Evolutionary conservation across 2,797 vertebrate species (phyloP).

Genomic region (Tachyglossus aculeatus): DNA sequence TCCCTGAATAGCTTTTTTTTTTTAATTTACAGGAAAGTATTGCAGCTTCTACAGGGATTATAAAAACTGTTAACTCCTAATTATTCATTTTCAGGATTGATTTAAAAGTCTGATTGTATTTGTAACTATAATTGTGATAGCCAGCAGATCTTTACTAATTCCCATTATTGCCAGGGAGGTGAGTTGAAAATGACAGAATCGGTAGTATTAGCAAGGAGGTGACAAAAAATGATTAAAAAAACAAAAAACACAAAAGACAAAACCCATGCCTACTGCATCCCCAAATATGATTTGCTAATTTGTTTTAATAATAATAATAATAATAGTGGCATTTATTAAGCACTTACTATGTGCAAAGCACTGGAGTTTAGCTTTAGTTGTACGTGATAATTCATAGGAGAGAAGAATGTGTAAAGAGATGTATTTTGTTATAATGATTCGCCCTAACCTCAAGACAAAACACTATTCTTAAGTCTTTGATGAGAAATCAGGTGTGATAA

Average conservation of each 20-base stretch:
- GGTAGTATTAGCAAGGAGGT: constrained; percentile 13
- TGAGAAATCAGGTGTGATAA: constrained; percentile 47
- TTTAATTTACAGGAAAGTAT: constrained; percentile 22
- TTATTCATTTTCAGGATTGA: constrained; percentile 34
- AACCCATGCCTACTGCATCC: constrained; percentile 11
- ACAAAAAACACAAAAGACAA: constrained; percentile 32
- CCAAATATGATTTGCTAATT: constrained; percentile 18
- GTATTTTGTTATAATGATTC: constrained; percentile 40
- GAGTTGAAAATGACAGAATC: neutral
- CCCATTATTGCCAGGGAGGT: neutral
- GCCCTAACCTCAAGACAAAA: constrained; percentile 24
- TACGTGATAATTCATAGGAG: constrained; percentile 44
- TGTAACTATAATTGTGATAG: neutral
- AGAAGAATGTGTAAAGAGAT: constrained; percentile 26
- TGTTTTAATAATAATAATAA: constrained; percentile 59
- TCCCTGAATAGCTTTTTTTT: too few species aligned
- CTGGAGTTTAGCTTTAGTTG: constrained; percentile 46
- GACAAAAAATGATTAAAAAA: constrained; percentile 35
- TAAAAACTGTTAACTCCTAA: constrained; percentile 22
- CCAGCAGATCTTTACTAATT: neutral
- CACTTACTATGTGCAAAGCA: too few species aligned
- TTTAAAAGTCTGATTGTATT: constrained; percentile 42
- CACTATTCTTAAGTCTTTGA: constrained; percentile 31
- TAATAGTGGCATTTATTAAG: too few species aligned
- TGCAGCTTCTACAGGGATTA: constrained; percentile 14